phyloP scores from a whole-genome alignment of 2,113 vertebrate species.

The Alaudala cheleensis region DNA sequence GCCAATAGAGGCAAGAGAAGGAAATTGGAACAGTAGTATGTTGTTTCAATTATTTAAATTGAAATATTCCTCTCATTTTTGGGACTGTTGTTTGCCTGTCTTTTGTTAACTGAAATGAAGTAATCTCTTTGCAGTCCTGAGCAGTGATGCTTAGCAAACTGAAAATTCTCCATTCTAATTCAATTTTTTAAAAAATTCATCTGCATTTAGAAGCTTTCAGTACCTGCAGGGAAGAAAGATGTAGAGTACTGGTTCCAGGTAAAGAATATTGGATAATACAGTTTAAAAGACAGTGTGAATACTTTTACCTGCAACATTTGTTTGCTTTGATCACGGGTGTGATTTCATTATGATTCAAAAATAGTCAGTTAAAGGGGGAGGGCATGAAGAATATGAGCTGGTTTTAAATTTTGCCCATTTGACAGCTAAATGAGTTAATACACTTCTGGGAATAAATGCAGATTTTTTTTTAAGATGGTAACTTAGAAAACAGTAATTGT shows the following conservation, averaged over 20 bases:
- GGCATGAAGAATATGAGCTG: neutral
- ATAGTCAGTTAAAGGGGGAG: neutral
- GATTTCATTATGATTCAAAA: neutral
- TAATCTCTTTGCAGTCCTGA: neutral
- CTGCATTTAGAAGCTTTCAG: neutral
- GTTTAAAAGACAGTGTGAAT: neutral
- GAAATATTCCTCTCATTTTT: neutral
- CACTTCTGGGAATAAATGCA: neutral
- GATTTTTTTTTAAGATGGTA: neutral
- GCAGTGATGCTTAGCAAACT: neutral
- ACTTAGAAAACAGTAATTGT: neutral
- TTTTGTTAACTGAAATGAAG: neutral
- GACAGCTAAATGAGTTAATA: neutral
- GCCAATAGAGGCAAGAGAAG: neutral
- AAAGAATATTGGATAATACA: neutral
- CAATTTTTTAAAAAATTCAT: neutral
- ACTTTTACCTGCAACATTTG: neutral
- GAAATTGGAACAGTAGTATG: neutral
- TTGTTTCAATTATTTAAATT: neutral
- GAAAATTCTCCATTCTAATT: neutral
- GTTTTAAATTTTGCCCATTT: neutral
- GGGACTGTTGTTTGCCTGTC: neutral
- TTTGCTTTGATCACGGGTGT: neutral
- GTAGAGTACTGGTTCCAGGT: neutral
- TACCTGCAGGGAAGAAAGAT: neutral